phyloP scores from a whole-genome alignment of 2,797 vertebrate genomes.

The Gouania willdenowi region DNA sequence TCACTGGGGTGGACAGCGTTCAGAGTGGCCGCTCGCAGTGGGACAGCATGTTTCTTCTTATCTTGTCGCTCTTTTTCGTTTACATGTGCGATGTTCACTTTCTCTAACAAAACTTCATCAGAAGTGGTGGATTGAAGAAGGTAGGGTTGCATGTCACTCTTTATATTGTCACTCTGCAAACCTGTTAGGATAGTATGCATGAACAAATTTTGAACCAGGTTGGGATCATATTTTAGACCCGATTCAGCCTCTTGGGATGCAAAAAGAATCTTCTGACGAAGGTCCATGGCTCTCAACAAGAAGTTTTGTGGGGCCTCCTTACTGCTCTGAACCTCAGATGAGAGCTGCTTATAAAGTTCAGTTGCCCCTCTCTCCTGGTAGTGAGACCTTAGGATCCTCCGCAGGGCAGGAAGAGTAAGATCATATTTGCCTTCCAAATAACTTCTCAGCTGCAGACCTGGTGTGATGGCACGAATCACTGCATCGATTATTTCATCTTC shows the following conservation, averaged over 20 bases:
- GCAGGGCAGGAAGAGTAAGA: constrained; percentile 12
- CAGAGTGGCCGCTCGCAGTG: not conserved
- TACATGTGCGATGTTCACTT: not conserved
- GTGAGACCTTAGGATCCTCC: not conserved
- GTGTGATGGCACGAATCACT: not conserved
- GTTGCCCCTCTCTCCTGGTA: constrained; percentile 10
- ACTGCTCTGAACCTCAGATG: not conserved
- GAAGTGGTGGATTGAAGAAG: not conserved
- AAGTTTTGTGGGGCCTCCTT: constrained; percentile 2
- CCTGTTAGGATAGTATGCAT: not conserved
- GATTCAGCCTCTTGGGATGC: constrained; percentile 5
- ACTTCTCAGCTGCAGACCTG: constrained; percentile 9
- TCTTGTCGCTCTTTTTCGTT: not conserved
- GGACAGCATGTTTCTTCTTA: not conserved
- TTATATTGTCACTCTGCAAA: not conserved
- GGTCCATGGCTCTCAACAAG: not conserved
- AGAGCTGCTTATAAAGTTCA: not conserved
- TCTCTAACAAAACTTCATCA: not conserved
- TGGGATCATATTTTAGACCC: not conserved
- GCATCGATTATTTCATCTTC: not conserved
- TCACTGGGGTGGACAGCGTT: not conserved
- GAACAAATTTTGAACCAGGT: not conserved
- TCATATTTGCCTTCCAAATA: constrained; percentile 11
- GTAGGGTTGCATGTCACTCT: not conserved
- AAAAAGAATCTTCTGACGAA: constrained; percentile 8